phyloP scores from a whole-genome alignment of 2,113 vertebrate species.

The Epinephelus lanceolatus region DNA sequence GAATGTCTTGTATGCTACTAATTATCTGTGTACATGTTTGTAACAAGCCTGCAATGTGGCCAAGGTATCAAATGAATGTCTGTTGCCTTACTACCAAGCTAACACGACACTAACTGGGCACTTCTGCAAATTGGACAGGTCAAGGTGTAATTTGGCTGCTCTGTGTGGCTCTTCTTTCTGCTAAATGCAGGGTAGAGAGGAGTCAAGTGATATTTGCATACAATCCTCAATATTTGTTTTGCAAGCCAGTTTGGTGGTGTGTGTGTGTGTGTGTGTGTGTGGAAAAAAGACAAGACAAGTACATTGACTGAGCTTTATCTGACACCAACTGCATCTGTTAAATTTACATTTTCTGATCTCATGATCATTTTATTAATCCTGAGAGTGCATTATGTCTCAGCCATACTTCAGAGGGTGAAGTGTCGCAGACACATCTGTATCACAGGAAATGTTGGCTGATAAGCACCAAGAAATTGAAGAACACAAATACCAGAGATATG shows the following conservation, averaged over 20 bases:
- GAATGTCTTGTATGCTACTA: background rate
- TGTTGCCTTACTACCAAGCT: background rate
- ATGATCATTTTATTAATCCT: background rate
- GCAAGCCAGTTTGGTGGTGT: background rate
- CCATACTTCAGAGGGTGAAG: background rate
- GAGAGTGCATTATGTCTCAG: background rate
- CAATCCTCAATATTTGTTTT: conserved; percentile 22
- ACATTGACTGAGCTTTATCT: background rate
- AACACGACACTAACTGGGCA: background rate
- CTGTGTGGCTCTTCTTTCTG: background rate
- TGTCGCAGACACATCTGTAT: background rate
- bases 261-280: background rate
- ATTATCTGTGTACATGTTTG: conserved; percentile 21
- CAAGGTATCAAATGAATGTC: conserved; percentile 21
- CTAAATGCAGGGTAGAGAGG: background rate
- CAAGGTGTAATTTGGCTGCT: conserved; percentile 1
- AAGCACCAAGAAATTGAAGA: background rate
- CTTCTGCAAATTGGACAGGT: background rate
- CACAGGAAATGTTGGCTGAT: background rate
- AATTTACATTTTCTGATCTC: background rate
- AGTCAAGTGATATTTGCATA: conserved; percentile 30
- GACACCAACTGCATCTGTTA: background rate
- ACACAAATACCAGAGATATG: background rate
- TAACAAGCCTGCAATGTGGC: background rate
- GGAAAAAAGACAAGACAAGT: too few relatives aligned